Conservation (phyloP, 1,140 invertebrate genomes). For the Macrotrachela quadricornifera region DNA sequence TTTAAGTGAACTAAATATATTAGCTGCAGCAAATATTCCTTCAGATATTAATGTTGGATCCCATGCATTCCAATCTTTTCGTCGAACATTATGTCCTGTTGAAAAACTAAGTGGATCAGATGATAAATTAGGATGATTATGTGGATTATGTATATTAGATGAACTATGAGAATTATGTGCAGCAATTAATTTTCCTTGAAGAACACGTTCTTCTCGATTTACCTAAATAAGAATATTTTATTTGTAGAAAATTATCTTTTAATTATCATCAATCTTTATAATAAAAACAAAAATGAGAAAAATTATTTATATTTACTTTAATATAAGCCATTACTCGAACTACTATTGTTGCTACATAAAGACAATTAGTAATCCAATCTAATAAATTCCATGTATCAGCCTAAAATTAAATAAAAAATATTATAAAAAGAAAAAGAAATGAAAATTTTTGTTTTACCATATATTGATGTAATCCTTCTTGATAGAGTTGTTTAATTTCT, state of each 20-base stretch:
- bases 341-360: conserved; percentile 86
- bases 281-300: too few species aligned
- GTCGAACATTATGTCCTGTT: neutral
- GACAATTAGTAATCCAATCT: conserved; percentile 88
- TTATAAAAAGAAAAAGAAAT: too few species aligned
- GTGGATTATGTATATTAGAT: conserved; percentile 1
- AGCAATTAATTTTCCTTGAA: neutral
- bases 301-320: neutral
- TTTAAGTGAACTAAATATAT: conserved; percentile 88
- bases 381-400: conserved; percentile 97
- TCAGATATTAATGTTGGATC: conserved; percentile 75
- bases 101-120: neutral
- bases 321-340: conserved; percentile 74
- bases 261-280: conserved; percentile 38
- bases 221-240: conserved; percentile 11
- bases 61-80: conserved; percentile 53
- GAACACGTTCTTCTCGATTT: neutral
- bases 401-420: too few species aligned
- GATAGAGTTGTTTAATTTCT: conserved; percentile 93
- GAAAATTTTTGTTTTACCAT: neutral
- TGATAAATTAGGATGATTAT: neutral
- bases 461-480: conserved; percentile 81
- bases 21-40: conserved; percentile 73
- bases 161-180: neutral
- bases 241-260: too few species aligned